A percentile compares a stretch with the other conserved stretches of the same genome.
Evolutionary conservation across 2,113 vertebrate species (phyloP).

Genomic region (Odontophorus gujanensis): DNA sequence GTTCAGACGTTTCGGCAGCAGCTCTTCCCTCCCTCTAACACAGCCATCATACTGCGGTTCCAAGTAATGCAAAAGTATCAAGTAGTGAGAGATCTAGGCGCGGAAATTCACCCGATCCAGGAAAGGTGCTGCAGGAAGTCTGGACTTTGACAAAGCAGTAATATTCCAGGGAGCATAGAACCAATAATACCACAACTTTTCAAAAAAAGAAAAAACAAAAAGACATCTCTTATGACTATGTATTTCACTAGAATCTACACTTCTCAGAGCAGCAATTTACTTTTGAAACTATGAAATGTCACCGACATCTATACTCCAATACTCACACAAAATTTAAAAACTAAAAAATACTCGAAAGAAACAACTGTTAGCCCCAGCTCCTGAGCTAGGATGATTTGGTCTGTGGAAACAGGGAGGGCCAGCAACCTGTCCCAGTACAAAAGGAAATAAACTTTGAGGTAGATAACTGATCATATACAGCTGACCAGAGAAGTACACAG

Average conservation of each 20-base stretch:
- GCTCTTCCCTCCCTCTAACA: slow-evolving; percentile 82
- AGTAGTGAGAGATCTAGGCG: slow-evolving; percentile 81
- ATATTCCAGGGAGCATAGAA: slow-evolving; percentile 88
- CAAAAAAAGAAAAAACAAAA: slow-evolving; percentile 78
- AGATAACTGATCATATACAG: slow-evolving; percentile 95
- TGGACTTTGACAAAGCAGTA: slow-evolving; percentile 87
- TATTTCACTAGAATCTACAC: slow-evolving; percentile 87
- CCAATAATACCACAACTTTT: slow-evolving; percentile 88
- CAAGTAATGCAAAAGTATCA: slow-evolving; percentile 85
- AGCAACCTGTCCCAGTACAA: slow-evolving; percentile 93
- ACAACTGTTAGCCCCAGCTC: slow-evolving; percentile 92
- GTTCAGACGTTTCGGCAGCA: slow-evolving; percentile 94
- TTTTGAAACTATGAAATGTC: slow-evolving; percentile 92
- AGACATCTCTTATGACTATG: slow-evolving; percentile 83
- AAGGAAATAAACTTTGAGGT: slow-evolving; percentile 97
- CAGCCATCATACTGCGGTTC: slow-evolving; percentile 84
- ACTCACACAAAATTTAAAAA: slow-evolving; percentile 86
- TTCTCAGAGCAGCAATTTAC: slow-evolving; percentile 89
- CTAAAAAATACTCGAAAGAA: slow-evolving; percentile 89
- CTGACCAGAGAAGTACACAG: slow-evolving; percentile 95
- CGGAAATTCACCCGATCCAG: slow-evolving; percentile 76
- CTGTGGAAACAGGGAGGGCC: slow-evolving; percentile 95
- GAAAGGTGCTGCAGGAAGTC: slow-evolving; percentile 82
- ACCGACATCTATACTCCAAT: slow-evolving; percentile 88
- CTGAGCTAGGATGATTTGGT: slow-evolving; percentile 96